Percentiles rank a stretch among this genome's conserved stretches.
Conservation (phyloP, 2,113 vertebrate genomes). For the Podilymbus podiceps region DNA sequence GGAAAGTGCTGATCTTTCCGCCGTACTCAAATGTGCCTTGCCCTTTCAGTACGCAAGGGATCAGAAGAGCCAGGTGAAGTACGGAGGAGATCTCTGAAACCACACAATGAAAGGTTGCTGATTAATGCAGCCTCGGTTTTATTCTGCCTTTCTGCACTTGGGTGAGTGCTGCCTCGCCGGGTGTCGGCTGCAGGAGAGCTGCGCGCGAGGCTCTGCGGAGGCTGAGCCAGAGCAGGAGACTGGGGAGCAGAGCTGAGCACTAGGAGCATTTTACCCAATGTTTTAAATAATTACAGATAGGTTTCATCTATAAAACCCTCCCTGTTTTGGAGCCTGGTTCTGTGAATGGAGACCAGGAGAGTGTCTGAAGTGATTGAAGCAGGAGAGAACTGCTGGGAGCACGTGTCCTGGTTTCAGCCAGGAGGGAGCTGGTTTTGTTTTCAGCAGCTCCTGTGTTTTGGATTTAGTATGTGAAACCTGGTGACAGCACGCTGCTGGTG, state of each 20-base stretch:
- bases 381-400: neutral
- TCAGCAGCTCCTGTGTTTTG: too few relatives aligned
- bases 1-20: neutral
- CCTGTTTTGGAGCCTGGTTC: neutral
- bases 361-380: neutral
- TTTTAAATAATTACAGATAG: neutral
- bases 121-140: neutral
- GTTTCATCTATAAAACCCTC: neutral
- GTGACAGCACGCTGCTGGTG: too few relatives aligned
- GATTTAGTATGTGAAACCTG: too few relatives aligned
- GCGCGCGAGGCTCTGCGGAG: rapidly evolving
- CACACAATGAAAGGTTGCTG: neutral
- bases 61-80: neutral
- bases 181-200: neutral
- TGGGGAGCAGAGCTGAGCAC: neutral
- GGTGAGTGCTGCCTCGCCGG: neutral
- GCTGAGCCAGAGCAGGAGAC: neutral
- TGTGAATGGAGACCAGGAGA: neutral
- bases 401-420: too few relatives aligned
- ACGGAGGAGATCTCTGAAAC: neutral
- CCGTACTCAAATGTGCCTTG: neutral
- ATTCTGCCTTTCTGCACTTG: neutral
- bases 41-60: neutral
- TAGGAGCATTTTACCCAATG: neutral
- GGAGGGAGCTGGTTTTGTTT: too few relatives aligned